Conservation (phyloP, 2,888 invertebrate genomes). For the Metellina segmentata region DNA sequence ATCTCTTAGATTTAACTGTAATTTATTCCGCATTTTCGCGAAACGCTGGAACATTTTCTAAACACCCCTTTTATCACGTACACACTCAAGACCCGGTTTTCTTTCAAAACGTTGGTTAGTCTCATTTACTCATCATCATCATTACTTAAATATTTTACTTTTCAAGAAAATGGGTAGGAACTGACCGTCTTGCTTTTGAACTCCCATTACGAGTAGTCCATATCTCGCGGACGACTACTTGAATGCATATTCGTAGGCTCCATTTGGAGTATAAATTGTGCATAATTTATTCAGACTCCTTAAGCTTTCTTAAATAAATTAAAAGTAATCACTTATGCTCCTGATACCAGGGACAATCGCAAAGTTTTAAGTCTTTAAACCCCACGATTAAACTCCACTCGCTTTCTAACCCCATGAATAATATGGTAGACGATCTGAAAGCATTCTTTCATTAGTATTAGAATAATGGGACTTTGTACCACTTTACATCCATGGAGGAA, state of each 20-base stretch:
- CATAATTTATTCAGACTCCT: not conserved
- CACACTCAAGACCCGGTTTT: not conserved
- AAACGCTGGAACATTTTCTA: not conserved
- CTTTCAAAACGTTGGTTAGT: not conserved
- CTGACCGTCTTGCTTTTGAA: not conserved
- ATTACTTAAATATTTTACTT: not conserved
- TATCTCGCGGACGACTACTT: not conserved
- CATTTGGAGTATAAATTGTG: not conserved
- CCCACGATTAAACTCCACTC: slow-evolving; percentile 17
- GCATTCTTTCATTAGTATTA: slow-evolving; percentile 44
- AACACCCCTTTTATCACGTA: not conserved
- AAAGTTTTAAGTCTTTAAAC: not conserved
- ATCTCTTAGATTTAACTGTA: not conserved
- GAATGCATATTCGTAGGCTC: not conserved
- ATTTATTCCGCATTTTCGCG: not conserved
- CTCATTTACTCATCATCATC: not conserved
- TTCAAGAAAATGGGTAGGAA: not conserved
- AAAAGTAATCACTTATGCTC: slow-evolving; percentile 24
- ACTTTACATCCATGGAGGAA: too few species aligned
- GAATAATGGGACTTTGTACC: not conserved
- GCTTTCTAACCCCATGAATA: slow-evolving; percentile 5
- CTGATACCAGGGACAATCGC: not conserved
- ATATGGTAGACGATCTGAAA: slow-evolving; percentile 13
- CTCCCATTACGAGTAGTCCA: not conserved
- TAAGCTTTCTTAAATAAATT: slow-evolving; percentile 36